A percentile compares a stretch with the other conserved stretches of the same genome.
Evolutionary conservation across 2,113 vertebrate species (phyloP).

Genomic region (Urocitellus parryii): DNA sequence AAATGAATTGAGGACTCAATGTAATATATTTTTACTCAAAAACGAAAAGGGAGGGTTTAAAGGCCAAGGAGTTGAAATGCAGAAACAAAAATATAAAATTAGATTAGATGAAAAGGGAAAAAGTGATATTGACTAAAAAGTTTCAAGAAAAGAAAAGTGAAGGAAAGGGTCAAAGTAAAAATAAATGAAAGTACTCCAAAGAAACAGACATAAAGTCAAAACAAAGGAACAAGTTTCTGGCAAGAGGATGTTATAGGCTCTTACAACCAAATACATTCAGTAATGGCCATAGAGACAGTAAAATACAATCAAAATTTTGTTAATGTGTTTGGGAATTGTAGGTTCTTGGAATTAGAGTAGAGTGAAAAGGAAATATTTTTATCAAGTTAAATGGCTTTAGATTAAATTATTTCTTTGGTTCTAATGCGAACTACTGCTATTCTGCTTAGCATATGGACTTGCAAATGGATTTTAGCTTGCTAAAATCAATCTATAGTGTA

Average conservation of each 20-base stretch:
- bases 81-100: background rate
- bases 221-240: background rate
- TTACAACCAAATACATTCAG: background rate
- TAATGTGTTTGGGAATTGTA: background rate
- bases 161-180: background rate
- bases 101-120: constrained; percentile 10
- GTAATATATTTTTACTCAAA: background rate
- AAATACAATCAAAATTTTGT: background rate
- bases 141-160: background rate
- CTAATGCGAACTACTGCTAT: background rate
- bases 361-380: constrained; percentile 35
- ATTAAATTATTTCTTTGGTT: constrained; percentile 31
- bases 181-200: background rate
- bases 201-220: background rate
- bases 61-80: background rate
- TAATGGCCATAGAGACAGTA: background rate
- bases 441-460: background rate
- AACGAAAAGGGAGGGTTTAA: background rate
- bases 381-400: constrained; percentile 13
- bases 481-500: constrained; percentile 58
- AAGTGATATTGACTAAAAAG: background rate
- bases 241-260: background rate
- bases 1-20: background rate
- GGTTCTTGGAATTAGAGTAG: background rate
- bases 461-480: constrained; percentile 37